Evolutionary conservation across 92 coral and sea anemone species (phyloP).

Genomic region (Phenganax stokvisi): DNA sequence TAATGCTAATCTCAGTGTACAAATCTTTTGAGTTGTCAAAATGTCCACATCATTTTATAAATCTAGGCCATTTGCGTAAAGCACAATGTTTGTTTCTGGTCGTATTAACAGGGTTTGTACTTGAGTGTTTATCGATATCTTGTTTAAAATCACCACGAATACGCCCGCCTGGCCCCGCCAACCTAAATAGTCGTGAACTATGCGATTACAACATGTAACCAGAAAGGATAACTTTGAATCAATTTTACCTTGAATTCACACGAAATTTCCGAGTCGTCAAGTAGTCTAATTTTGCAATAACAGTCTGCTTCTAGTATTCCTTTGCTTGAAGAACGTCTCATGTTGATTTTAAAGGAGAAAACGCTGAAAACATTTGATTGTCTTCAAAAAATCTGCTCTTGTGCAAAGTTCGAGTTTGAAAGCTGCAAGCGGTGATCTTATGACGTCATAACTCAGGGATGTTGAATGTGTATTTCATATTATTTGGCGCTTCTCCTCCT

Average conservation of each 20-base stretch:
- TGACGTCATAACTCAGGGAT: not conserved
- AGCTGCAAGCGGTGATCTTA: conserved; percentile 3
- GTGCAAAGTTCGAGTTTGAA: conserved; percentile 22
- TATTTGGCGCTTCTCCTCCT: too few species aligned
- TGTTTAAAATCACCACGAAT: conserved; percentile 12
- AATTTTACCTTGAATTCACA: conserved; percentile 93
- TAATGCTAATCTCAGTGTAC: too few species aligned
- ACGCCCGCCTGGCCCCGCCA: conserved; percentile 5
- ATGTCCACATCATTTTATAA: too few species aligned
- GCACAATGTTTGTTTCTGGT: too few species aligned
- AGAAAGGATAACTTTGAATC: conserved; percentile 9
- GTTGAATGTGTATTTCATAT: not conserved
- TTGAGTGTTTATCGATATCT: conserved; percentile 16
- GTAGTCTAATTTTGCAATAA: conserved; percentile 82
- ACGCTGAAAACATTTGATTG: not conserved
- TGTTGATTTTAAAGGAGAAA: conserved; percentile 30
- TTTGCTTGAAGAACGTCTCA: conserved; percentile 77
- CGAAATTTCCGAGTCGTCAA: conserved; percentile 95
- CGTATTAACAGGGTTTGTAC: not conserved
- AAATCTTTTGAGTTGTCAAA: too few species aligned
- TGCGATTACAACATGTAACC: conserved; percentile 14
- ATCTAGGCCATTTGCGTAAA: too few species aligned
- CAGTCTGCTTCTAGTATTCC: conserved; percentile 85
- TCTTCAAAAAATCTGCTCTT: not conserved
- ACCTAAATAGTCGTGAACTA: conserved; percentile 1